Base-by-base conservation (phyloP, 1,140 invertebrate species). In the Drosophila nannoptera region DNA sequence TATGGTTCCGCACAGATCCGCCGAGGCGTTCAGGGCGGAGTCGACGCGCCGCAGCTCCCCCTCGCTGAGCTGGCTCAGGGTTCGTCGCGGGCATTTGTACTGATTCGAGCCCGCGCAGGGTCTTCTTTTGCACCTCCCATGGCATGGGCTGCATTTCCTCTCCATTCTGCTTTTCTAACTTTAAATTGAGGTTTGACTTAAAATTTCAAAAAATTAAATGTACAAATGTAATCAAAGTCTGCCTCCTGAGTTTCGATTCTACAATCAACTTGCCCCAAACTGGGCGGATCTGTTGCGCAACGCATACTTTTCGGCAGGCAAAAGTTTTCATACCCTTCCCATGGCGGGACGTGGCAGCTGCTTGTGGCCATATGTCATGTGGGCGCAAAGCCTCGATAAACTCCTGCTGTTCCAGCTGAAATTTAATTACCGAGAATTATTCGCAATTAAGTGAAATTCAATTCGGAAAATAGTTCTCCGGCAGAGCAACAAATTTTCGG, bases 291-390 rank as follows among this genome's bases (percentile, higher is more conserved):
- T 32, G 53, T 46, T 49, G 49, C 43, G 61, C 63, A 60, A 67
- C 65, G 78, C 78, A 81, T 81, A 81, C 77, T 82, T 81, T 82
- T 64, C 35, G 42, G 54, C 77, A 80, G 77, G 64, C 70, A 42
- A 77, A 80, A 80, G 55, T 73, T 77, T 69, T 43, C 5, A 45
- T 40, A 29, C 52, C 4, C 52, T 40, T 2, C 35, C 8, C 35
- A 1, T 2, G 22, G 22, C 22, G 22, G 22, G 22, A 22, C 3
- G 22, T 3, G 22, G 22, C 22, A 22, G 22, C 22, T 22, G 22
- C 22, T 22, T 22, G 22, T 22, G 22, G 22, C 22, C 22, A 22
- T 22, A 2, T 22, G 22, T 22, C 22, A 22, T 22, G 3, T 22
- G 22, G 22, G 1, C 22, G 22, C 22, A 22, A 22, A 22, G 22